Evolutionary conservation across 1,140 invertebrate genomes (phyloP).

Genomic region (Aradophagus sp.): DNA sequence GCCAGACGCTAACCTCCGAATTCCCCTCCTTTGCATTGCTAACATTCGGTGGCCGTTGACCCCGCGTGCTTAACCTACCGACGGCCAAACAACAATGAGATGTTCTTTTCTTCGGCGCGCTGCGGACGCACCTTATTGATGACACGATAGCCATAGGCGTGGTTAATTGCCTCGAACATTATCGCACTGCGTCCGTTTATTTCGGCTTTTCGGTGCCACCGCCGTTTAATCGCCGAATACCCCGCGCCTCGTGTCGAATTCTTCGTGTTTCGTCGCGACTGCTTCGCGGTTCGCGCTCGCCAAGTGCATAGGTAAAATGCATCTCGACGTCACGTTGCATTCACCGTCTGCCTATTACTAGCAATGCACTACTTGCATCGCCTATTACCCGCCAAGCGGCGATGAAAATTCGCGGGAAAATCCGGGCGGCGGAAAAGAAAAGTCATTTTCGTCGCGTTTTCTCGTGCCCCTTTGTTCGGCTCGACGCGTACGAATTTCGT

Average conservation of each 20-base stretch:
- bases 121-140: conserved; percentile 45
- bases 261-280: too few species aligned
- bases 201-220: too few species aligned
- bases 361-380: conserved; percentile 62
- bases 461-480: not conserved
- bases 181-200: not conserved
- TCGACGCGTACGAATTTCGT: not conserved
- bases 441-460: too few species aligned
- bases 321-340: too few species aligned
- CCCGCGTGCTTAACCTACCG: conserved; percentile 69
- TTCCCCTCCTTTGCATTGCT: conserved; percentile 62
- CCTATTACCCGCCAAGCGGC: conserved; percentile 15
- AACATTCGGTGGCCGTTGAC: conserved; percentile 73
- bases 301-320: conserved; percentile 11
- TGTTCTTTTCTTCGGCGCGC: conserved; percentile 61
- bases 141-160: conserved; percentile 39
- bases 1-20: conserved; percentile 52
- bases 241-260: not conserved
- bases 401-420: too few species aligned
- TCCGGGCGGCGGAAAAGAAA: too few species aligned
- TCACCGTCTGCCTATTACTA: conserved; percentile 64
- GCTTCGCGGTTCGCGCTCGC: not conserved
- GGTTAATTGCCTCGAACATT: conserved; percentile 16
- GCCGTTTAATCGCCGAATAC: not conserved
- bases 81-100: conserved; percentile 70